Evolutionary conservation across 2,797 vertebrate species (phyloP), one percentile per base, ranked within the genome.

Genomic region (Trachops cirrhosus): DNA sequence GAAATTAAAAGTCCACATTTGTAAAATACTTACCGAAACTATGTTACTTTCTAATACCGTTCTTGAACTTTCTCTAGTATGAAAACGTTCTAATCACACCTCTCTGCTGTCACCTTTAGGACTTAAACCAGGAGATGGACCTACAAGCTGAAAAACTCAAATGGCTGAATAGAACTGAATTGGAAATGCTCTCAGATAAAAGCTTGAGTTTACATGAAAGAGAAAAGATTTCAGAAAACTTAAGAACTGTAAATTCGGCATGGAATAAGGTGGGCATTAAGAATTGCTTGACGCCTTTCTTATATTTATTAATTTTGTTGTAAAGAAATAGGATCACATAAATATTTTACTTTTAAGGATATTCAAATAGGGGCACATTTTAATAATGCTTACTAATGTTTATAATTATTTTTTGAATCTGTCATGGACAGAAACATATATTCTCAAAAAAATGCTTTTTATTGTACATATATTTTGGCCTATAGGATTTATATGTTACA

Each of bases 141-240:
- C 29, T 94, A 6, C 98, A 99, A 95, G 99, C 98, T 46, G 99
- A 99, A 78, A 99, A 98, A 37, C 98, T 99, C 21, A 98, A 98
- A 44, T 99, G 99, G 99, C 96, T 99, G 85, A 99, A 99, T 97
- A 99, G 98, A 97, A 98, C 98, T 6, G 99, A 99, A 79, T 96
- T 99, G 84, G 99, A 99, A 87, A 98, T 99, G 83, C 98, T 99
- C 96, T 98, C 99, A 96, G 98, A 98, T 98, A 98, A 98, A 91
- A 98, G 91, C 11, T 83, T 99, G 93, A 99, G 97, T 94, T 97
- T 98, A 68, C 98, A 98, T 12, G 99, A 99, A 97, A 99, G 99
- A 98, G 99, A 99, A 2, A 98, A 97, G 50, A 98, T 99, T 94
- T 98, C 99, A 0, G 91, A 98, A 96, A 99, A 98, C 93, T 98